Evolutionary conservation across 35 echinoderm and acorn worm genomes (phyloP), one percentile per base, ranked within the genome.

Genomic region (Heliocidaris tuberculata): DNA sequence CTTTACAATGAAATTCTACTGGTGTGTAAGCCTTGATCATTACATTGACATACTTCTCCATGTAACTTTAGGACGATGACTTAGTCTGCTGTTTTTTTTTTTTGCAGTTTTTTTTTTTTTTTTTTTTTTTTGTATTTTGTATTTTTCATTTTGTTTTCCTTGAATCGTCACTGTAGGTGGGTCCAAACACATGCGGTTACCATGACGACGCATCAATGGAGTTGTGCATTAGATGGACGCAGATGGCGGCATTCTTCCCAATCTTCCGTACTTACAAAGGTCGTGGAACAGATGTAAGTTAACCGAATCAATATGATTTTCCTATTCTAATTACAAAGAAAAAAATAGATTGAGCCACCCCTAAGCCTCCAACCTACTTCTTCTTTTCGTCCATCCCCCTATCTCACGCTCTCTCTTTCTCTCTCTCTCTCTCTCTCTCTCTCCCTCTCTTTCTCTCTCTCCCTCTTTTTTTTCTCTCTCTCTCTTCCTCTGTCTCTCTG

Each of bases 151-250:
- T 42, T 42, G 35, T 15, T 85, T 29, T 85, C 70, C 9, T 89
- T 42, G 31, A 47, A 35, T 89, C 87, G 13, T 89, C 3, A 47
- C 24, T 89, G 87, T 32, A 99, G 98, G 95, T 95, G 85, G 98
- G 98, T 85, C 95, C 98, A 7, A 96, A 99, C 93, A 97, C 97
- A 13, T 99, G 98, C 50, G 96, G 96, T 96, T 96, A 94, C 91
- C 94, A 94, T 86, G 97, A 94, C 85, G 90, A 95, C 94, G 92
- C 94, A 27, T 71, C 95, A 7, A 86, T 32, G 24, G 97, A 99
- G 32, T 92, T 99, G 10, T 99, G 98, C 93, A 96, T 94, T 17
- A 88, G 98, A 59, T 99, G 98, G 98, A 97, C 96, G 85, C 98
- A 99, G 91, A 88, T 96, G 16, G 93, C 95, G 32, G 93, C 96